These are phyloP conservation scores for Meandrusa payeni DNA, from an alignment of 2,888 invertebrate genomes.

Conservation along the genomic window DNA sequence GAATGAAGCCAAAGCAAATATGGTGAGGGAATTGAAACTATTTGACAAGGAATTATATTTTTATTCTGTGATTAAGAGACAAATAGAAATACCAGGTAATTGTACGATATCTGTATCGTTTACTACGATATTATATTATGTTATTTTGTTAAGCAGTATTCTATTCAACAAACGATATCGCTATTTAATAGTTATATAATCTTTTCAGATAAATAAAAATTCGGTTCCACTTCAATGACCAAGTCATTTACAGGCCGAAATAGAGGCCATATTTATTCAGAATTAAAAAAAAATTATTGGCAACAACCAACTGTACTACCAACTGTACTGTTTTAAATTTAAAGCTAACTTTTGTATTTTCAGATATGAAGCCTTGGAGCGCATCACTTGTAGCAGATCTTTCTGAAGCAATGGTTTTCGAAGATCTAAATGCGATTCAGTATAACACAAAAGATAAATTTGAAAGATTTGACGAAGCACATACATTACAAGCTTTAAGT, in stretches of 20 bases:
- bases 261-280: too few relatives aligned
- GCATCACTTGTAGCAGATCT: constrained; percentile 47
- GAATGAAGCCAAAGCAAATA: constrained; percentile 60
- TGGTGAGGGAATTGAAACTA: constrained; percentile 56
- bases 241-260: too few relatives aligned
- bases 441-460: constrained; percentile 56
- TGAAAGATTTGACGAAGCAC: constrained; percentile 62
- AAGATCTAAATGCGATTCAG: constrained; percentile 57
- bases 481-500: constrained; percentile 65
- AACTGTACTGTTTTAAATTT: too few relatives aligned
- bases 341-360: constrained; percentile 30
- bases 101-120: too few relatives aligned
- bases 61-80: constrained; percentile 51
- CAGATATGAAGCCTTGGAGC: constrained; percentile 59
- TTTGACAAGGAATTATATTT: constrained; percentile 59
- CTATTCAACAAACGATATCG: too few relatives aligned
- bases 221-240: too few relatives aligned
- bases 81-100: constrained; percentile 51
- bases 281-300: too few relatives aligned
- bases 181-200: too few relatives aligned
- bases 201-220: too few relatives aligned
- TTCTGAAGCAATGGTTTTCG: constrained; percentile 59
- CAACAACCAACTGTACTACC: too few relatives aligned
- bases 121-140: too few relatives aligned
- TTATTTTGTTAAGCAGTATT: too few relatives aligned